Conservation (phyloP, 1,140 invertebrate species). For the Hyposmocoma kahamanoa region DNA sequence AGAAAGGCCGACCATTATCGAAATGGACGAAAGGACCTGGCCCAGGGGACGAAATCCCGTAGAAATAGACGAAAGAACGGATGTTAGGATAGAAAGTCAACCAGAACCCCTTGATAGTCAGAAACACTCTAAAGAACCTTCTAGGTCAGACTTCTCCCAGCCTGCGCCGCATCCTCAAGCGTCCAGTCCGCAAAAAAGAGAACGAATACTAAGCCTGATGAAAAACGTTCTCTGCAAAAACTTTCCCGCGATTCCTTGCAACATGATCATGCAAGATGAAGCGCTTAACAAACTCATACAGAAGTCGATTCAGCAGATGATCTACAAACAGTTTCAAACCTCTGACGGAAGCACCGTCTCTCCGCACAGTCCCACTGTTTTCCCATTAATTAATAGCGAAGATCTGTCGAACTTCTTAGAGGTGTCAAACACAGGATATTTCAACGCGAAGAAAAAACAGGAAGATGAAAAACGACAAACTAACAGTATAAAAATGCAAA, state of each 20-base stretch:
- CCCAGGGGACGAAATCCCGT: background rate
- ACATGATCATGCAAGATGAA: constrained; percentile 41
- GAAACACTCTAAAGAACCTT: too few species aligned
- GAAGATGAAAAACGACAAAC: background rate
- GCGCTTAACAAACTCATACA: constrained; percentile 47
- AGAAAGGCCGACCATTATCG: too few species aligned
- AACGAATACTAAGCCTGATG: constrained; percentile 38
- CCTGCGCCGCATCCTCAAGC: too few species aligned
- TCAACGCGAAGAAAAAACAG: constrained; percentile 14
- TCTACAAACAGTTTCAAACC: constrained; percentile 24
- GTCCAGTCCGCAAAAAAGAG: constrained; percentile 5
- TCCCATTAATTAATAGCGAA: constrained; percentile 40
- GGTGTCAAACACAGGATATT: constrained; percentile 20
- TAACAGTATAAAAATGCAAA: background rate
- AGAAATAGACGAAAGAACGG: background rate
- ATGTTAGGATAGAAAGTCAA: too few species aligned
- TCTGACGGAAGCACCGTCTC: background rate
- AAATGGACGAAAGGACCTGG: too few species aligned
- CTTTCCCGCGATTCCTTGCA: constrained; percentile 51
- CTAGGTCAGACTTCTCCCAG: too few species aligned
- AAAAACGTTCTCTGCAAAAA: constrained; percentile 54
- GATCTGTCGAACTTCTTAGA: constrained; percentile 41
- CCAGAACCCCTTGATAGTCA: too few species aligned
- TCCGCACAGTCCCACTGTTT: constrained; percentile 15
- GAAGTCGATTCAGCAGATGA: constrained; percentile 49